These are phyloP conservation scores for Onychostruthus taczanowskii DNA, from an alignment of 2,113 vertebrate species.

Conservation along the genomic window DNA sequence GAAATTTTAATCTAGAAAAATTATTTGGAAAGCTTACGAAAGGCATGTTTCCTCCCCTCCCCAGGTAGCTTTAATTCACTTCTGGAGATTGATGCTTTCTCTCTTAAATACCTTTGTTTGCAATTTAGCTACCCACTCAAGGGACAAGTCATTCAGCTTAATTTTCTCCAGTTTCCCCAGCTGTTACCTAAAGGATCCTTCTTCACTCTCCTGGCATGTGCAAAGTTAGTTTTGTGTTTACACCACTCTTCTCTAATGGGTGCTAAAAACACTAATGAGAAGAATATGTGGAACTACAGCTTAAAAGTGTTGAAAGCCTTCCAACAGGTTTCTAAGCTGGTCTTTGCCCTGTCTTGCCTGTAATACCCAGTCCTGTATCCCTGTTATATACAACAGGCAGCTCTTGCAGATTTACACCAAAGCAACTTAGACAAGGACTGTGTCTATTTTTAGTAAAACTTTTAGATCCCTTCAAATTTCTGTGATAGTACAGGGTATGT, in stretches of 20 bases:
- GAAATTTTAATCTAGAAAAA: not conserved
- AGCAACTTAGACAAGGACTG: not conserved
- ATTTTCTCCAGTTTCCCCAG: not conserved
- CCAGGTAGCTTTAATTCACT: not conserved
- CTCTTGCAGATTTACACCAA: not conserved
- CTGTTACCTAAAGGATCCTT: not conserved
- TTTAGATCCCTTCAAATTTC: not conserved
- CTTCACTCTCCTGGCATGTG: not conserved
- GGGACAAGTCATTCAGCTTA: not conserved
- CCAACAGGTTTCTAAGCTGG: not conserved
- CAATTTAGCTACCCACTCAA: not conserved
- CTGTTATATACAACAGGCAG: not conserved
- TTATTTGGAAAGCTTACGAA: not conserved
- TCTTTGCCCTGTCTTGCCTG: not conserved
- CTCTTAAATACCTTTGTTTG: not conserved
- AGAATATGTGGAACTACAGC: not conserved
- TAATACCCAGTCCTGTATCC: not conserved
- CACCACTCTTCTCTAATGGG: not conserved
- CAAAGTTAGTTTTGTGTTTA: not conserved
- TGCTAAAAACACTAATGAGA: not conserved
- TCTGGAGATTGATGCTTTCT: not conserved
- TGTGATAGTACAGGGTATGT: not conserved
- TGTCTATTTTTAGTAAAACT: not conserved
- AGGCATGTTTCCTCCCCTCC: fast-evolving
- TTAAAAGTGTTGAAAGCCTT: not conserved